Base-by-base conservation (phyloP, 2,888 invertebrate genomes). In the Leptothorax acervorum region DNA sequence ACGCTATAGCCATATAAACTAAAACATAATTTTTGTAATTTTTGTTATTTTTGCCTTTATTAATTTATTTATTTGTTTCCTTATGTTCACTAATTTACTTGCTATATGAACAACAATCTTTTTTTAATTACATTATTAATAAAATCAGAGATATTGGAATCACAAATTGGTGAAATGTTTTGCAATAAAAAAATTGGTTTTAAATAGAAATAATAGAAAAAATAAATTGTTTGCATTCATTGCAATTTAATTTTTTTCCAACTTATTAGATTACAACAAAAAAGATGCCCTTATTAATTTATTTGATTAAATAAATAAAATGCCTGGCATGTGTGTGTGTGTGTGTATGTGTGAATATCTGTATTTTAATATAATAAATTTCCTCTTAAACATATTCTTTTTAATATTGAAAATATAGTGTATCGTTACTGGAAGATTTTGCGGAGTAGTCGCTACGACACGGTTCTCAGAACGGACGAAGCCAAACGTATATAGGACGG, bases 401-500 rank as follows among this genome's bases (percentile, higher is more conserved):
- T 73, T 11, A 42, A 73, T 45, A 73, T 66, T 9, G 3, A 55
- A 53, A 53, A 18, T 53, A 15, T 1, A 70, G 15, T 48, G 62
- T n/a, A 63, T 51, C 3, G 11, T 8, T 62, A 48, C 48, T 63
- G 31, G 23, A 48, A 76, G 9, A 62, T 23, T 15, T 3, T 51
- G 28, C 18, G 23, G 35, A 35, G 15, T 48, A 63, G 15, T 75
- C 9, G 8, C 4, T 75, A 51, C 35, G 12, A 65, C 63, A 74
- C n/a, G 11, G 8, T 65, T 87, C 74, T 84, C 87, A 86, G 82
- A 81, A 83, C 53, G 66, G 83, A 70, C 85, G 66, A 78, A 57
- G 83, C 86, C 53, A 81, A 79, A 87, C 79, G 88, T 93, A 93
- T 93, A 93, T 93, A 93, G 92, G 89, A 90, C 89, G 89, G 88